Base-by-base conservation (phyloP, 2,113 vertebrate genomes). In the Thalassarche chlororhynchos region DNA sequence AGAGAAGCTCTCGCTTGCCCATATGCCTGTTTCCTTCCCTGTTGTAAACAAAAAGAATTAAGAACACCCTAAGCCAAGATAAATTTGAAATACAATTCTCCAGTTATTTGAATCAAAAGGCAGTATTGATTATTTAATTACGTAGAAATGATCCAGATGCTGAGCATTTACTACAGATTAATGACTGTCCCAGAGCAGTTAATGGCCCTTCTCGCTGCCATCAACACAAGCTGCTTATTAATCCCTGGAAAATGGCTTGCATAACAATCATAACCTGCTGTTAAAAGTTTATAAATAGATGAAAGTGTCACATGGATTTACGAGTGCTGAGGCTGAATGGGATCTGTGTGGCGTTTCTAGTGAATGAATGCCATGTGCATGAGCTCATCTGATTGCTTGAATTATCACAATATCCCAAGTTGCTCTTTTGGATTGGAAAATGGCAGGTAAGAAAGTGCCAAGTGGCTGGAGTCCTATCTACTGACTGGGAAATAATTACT, bases 211-310 rank as follows among this genome's bases (percentile, higher is more conserved):
- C 87, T 87, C 4, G 1, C 84, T 87, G 65, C 80, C 87, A 94
- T 96, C 93, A 96, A 94, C 66, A 86, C 89, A 88, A 97, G 72
- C 77, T 93, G 83, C 38, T 84, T 95, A 92, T 95, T 90, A 97
- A 95, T 94, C 88, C 76, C 62, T 95, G 91, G 94, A 93, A 94
- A 96, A 93, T 77, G 84, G 75, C 93, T 96, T 94, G 91, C 91
- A 94, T 90, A 96, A 96, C 94, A 97, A 94, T 93, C 87, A 93
- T 49, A 96, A 97, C 89, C 89, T 97, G 84, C 89, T 95, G 96
- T 84, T 95, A 93, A 94, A 96, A 96, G 93, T 96, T 94, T 95
- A 96, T 95, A 97, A 94, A 96, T 96, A 96, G 97, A 96, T 97
- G 95, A 97, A 97, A 96, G 87, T 85, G 78, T 95, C 89, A 95